Percentiles rank a stretch among this genome's conserved stretches.
phyloP scores from a whole-genome alignment of 2,113 vertebrate species.

The Pseudopodoces humilis region DNA sequence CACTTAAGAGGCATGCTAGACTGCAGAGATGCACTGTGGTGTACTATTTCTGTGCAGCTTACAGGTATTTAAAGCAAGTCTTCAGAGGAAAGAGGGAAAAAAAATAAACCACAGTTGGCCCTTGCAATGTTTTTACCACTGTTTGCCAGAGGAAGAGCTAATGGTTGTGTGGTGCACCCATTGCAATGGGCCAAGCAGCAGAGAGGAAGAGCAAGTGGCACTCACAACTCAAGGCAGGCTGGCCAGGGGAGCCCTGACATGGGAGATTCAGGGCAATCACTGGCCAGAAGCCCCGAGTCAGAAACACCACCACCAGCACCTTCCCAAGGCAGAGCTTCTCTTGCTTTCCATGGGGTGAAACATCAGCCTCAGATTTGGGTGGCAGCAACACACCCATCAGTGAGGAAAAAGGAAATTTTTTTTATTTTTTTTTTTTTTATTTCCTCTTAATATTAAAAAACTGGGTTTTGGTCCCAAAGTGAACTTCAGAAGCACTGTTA shows the following conservation, averaged over 20 bases:
- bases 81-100: neutral
- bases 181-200: neutral
- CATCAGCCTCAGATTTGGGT: neutral
- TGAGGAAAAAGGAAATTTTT: neutral
- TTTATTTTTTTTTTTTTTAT: neutral
- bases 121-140: neutral
- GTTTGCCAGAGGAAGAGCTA: constrained; percentile 16
- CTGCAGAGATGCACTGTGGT: neutral
- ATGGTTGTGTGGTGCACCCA: neutral
- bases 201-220: neutral
- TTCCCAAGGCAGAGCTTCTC: neutral
- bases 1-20: neutral
- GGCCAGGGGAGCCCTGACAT: neutral
- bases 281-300: neutral
- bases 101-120: neutral
- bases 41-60: neutral
- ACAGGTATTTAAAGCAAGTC: neutral
- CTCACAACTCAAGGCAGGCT: neutral
- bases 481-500: neutral
- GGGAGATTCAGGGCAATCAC: neutral
- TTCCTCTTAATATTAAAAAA: neutral
- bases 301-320: neutral
- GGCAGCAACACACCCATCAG: neutral
- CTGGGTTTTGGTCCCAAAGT: neutral
- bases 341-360: neutral